Evolutionary conservation across 2,888 invertebrate species (phyloP).

Genomic region (Polia nebulosa): DNA sequence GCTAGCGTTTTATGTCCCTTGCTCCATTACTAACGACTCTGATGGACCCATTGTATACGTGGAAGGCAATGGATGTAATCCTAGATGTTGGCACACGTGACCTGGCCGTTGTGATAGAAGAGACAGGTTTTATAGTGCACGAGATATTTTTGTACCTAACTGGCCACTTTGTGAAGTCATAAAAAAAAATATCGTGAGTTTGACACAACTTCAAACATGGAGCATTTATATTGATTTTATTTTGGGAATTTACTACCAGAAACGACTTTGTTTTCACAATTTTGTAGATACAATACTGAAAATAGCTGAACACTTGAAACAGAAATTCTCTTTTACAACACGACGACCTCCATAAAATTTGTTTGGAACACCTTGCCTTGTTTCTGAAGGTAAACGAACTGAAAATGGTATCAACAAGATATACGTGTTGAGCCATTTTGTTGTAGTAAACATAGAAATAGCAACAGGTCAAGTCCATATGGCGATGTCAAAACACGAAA

Average conservation of each 20-base stretch:
- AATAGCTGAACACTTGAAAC: slow-evolving; percentile 20
- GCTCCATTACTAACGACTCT: slow-evolving; percentile 52
- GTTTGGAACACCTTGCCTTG: slow-evolving; percentile 31
- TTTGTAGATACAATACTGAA: slow-evolving; percentile 7
- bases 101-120: slow-evolving; percentile 11
- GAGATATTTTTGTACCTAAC: slow-evolving; percentile 11
- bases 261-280: slow-evolving; percentile 18
- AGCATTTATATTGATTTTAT: slow-evolving; percentile 18
- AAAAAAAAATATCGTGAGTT: slow-evolving; percentile 5
- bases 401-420: slow-evolving; percentile 45
- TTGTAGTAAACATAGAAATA: slow-evolving; percentile 19
- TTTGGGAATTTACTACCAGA: slow-evolving; percentile 5
- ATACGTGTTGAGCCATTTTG: not conserved
- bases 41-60: slow-evolving; percentile 49
- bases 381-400: slow-evolving; percentile 47
- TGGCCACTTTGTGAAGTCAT: not conserved
- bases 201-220: slow-evolving; percentile 26
- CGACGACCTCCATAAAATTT: slow-evolving; percentile 43
- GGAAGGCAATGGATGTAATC: slow-evolving; percentile 47
- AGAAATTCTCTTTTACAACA: slow-evolving; percentile 8
- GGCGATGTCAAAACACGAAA: not conserved
- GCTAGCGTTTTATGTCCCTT: slow-evolving; percentile 41
- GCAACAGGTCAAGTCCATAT: slow-evolving; percentile 18
- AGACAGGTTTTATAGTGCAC: slow-evolving; percentile 7
- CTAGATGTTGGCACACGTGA: slow-evolving; percentile 28